Conservation (phyloP, 2,113 vertebrate species). For the Herpetotheres cachinnans region DNA sequence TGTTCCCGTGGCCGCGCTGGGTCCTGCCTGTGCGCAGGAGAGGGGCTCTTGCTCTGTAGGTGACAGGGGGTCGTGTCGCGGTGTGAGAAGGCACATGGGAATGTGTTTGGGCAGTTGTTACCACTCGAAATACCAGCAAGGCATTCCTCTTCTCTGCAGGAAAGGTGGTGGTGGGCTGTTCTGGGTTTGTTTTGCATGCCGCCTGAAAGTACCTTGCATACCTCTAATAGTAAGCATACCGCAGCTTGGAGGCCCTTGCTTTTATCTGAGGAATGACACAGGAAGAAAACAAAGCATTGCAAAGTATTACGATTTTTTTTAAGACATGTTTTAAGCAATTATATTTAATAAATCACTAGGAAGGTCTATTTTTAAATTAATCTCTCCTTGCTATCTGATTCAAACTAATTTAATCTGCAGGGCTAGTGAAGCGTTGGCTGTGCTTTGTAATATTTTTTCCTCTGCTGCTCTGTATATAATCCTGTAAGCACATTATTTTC, state of each 20-base stretch:
- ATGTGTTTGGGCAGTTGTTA: not conserved
- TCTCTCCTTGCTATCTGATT: not conserved
- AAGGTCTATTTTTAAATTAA: not conserved
- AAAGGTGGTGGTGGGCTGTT: not conserved
- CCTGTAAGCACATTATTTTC: not conserved
- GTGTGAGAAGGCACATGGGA: not conserved
- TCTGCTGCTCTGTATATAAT: not conserved
- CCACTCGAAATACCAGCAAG: not conserved
- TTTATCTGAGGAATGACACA: not conserved
- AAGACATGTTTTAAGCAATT: not conserved
- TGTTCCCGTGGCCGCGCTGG: not conserved
- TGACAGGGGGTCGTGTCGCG: rapidly evolving
- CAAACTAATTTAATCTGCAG: not conserved
- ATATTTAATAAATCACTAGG: not conserved
- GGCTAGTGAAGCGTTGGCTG: not conserved
- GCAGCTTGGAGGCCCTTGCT: not conserved
- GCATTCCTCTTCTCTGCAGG: not conserved
- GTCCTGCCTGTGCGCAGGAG: rapidly evolving
- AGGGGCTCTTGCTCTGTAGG: rapidly evolving
- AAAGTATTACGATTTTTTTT: not conserved
- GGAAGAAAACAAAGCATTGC: not conserved
- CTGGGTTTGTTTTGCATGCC: not conserved
- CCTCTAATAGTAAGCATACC: not conserved
- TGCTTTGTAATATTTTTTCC: not conserved
- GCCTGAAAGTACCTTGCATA: not conserved